phyloP scores from a whole-genome alignment of 2,888 invertebrate species.

The Acrobeloides nanus region DNA sequence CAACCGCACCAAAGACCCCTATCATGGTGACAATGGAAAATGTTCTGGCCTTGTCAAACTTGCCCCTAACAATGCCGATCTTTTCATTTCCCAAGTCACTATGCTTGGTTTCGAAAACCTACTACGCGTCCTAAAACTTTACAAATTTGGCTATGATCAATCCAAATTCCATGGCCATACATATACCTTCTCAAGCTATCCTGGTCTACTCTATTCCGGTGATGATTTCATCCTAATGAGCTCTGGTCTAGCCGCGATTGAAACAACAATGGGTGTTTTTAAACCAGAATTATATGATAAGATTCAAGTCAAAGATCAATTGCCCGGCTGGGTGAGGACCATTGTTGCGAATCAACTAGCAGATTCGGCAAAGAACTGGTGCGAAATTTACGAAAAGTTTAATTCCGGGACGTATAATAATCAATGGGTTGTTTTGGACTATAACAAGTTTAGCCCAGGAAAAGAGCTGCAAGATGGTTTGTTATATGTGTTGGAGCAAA shows the following conservation, averaged over 20 bases:
- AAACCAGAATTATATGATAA: background rate
- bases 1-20: constrained; percentile 49
- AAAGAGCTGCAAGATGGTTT: constrained; percentile 55
- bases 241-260: constrained; percentile 62
- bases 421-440: constrained; percentile 78
- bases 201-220: constrained; percentile 52
- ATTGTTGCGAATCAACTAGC: constrained; percentile 77
- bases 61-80: constrained; percentile 47
- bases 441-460: constrained; percentile 62
- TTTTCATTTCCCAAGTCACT: constrained; percentile 51
- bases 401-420: constrained; percentile 77
- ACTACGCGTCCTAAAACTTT: constrained; percentile 46
- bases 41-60: constrained; percentile 48
- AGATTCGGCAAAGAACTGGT: constrained; percentile 68
- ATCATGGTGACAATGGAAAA: constrained; percentile 32
- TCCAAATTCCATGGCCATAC: constrained; percentile 55
- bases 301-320: constrained; percentile 43
- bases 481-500: constrained; percentile 72
- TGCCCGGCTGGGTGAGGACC: constrained; percentile 66
- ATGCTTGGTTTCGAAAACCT: constrained; percentile 51
- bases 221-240: constrained; percentile 54
- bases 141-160: constrained; percentile 65
- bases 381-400: constrained; percentile 63
- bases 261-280: constrained; percentile 62
- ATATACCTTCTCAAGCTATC: constrained; percentile 51